Base-by-base conservation (phyloP, 2,113 vertebrate genomes). In the Semnornis frantzii region DNA sequence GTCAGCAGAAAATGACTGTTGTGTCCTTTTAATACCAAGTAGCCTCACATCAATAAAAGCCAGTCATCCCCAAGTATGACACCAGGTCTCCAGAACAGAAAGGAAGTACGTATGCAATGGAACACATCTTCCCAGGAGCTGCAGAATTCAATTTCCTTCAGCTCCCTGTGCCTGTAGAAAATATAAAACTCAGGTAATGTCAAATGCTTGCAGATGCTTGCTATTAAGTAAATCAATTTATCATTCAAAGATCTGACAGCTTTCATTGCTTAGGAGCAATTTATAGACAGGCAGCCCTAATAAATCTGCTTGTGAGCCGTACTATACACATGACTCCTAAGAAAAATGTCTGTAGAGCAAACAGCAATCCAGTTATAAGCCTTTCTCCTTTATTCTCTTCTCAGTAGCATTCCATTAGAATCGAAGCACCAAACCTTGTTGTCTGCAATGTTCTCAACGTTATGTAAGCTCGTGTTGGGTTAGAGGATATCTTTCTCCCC, bases 181-280 rank as follows among this genome's bases (percentile, higher is more conserved):
- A 88, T 33, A 52, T 2, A 82, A 95, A 94, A 42, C 63, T 75
- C 94, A 89, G 91, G 91, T 92, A 87, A 70, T 70, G 55, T 64
- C 77, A 76, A 68, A 74, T 23, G 9, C 14, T 74, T 42, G 9
- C 27, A 93, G 86, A 89, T 70, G 84, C 34, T 60, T 94, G 34
- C 80, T 92, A 63, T 81, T 83, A 84, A 94, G 83, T 82, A 96
- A 96, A 90, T 33, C 83, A 96, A 85, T 82, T 52, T 83, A 68
- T 68, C 92, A 81, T 69, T 85, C 86, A 87, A 80, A 92, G 81
- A 79, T 33, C 7, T 69, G 55, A 95, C 59, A 66, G 66, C 68
- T 77, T 76, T 76, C 63, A 68, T n/a, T 19, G 9, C 25, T 76
- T 63, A 68, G 55, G 42, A 18, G 39, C 55, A 69, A 93, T 93